Base-by-base conservation (phyloP, 2,888 invertebrate genomes). In the Odontocerum albicorne region DNA sequence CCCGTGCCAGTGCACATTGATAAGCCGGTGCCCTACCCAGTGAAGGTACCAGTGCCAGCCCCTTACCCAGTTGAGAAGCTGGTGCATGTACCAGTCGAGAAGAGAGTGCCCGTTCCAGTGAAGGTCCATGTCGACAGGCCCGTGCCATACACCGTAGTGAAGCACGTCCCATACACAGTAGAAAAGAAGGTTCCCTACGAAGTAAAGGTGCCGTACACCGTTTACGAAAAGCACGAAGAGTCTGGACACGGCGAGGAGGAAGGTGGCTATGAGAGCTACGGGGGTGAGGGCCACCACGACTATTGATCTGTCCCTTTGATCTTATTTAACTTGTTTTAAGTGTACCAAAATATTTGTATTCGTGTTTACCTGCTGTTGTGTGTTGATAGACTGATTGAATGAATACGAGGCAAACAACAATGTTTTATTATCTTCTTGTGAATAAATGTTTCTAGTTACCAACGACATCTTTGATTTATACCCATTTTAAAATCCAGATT, bases 1-100 rank as follows among this genome's bases (percentile, higher is more conserved):
- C 89, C 85, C 35, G 80, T 88, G 3, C 87, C 87, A 4, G 86
- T 87, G 12, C 86, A 86, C 59, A 88, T 90, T 2, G 88, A 88
- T 59, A 89, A 89, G 67, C 88, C 86, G 32, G 87, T 89, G 62
- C 90, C 90, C 20, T 84, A 85, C 64, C 80, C 79, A 43, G 88
- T 90, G 4, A 88, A 89, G 67, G 87, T 88, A 19, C 87, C 82
- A 7, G 82, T 85, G 31, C 87, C 88, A 12, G 82, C 80, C 6
- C 88, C 87, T 17, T 88, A 86, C 69, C 85, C 84, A 15, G 84
- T 86, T 0, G 82, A 84, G 65, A 84, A 83, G 66, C 76, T 83
- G 31, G 77, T 86, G 32, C 85, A 84, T 1, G 82, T 82, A 66
- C 82, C 84, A 10, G 85, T 85, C 1, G 85, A 85, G 67, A 81